A percentile compares a stretch with the other conserved stretches of the same genome.
Evolutionary conservation across 2,888 invertebrate genomes (phyloP).

Genomic region (Pyrrhosoma nymphula): DNA sequence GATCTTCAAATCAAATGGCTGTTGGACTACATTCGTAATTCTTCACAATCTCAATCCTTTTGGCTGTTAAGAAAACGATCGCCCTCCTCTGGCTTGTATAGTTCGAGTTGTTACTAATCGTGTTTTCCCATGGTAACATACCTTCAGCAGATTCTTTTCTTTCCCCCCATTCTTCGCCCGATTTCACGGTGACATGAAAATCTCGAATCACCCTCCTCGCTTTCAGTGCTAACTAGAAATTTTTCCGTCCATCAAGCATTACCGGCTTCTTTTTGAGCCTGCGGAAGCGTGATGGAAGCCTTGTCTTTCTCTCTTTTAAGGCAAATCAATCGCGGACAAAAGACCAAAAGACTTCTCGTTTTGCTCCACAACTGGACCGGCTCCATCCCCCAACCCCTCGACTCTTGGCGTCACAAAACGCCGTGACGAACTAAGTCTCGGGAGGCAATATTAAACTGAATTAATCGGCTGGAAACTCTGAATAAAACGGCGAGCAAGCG

Average conservation of each 20-base stretch:
- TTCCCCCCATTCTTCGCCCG: neutral
- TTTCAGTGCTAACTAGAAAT: neutral
- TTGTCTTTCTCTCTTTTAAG: neutral
- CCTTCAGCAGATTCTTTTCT: neutral
- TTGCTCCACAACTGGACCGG: neutral
- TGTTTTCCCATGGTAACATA: neutral
- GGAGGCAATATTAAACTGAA: slow-evolving; percentile 32
- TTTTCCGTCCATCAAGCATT: slow-evolving; percentile 37
- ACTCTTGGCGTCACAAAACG: neutral
- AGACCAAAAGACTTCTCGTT: neutral
- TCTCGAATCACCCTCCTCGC: neutral
- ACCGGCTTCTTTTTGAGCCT: neutral
- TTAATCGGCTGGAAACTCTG: slow-evolving; percentile 32
- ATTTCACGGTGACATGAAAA: neutral
- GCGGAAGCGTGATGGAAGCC: neutral
- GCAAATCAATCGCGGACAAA: slow-evolving; percentile 38
- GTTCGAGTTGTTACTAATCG: too few relatives aligned
- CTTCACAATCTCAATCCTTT: too few relatives aligned
- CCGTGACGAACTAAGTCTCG: slow-evolving; percentile 37
- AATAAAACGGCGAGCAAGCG: neutral
- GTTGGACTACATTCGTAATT: too few relatives aligned
- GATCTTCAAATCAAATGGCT: too few relatives aligned
- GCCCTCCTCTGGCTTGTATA: too few relatives aligned
- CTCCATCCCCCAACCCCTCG: neutral
- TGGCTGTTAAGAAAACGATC: too few relatives aligned